Percentiles rank a stretch among this genome's conserved stretches.
Conservation (phyloP, 2,113 vertebrate species). For the human (Homo sapiens) region DNA sequence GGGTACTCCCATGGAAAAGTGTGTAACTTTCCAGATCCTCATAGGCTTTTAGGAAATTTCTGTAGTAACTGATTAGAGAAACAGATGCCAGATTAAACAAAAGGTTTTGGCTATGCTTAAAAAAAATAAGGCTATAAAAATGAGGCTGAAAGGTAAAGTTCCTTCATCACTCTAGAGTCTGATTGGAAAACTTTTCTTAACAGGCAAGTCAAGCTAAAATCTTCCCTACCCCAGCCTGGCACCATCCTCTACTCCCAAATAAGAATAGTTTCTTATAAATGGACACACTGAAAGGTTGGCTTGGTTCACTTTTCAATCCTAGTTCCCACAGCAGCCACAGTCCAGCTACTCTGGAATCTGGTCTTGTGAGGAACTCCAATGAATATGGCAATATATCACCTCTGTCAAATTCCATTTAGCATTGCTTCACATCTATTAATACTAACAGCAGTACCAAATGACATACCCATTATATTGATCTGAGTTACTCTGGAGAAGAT, state of each 20-base stretch:
- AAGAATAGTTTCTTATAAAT: not conserved
- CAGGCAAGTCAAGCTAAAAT: slow-evolving; percentile 18
- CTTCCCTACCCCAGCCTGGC: not conserved
- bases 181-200: not conserved
- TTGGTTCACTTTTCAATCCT: slow-evolving; percentile 23
- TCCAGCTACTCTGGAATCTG: not conserved
- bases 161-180: slow-evolving; percentile 23
- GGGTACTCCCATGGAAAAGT: slow-evolving; percentile 43
- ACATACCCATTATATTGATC: not conserved
- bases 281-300: not conserved
- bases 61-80: slow-evolving; percentile 40
- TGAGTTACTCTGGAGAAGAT: not conserved
- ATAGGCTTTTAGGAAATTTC: slow-evolving; percentile 37
- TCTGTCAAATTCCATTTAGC: not conserved
- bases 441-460: not conserved
- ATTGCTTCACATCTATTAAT: slow-evolving; percentile 24
- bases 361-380: not conserved
- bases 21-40: slow-evolving; percentile 44
- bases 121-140: not conserved
- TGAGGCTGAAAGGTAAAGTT: slow-evolving; percentile 37
- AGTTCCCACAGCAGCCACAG: not conserved
- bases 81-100: slow-evolving; percentile 45
- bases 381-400: not conserved
- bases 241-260: not conserved
- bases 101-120: not conserved